Evolutionary conservation across 2,113 vertebrate species (phyloP), one percentile per base, ranked within the genome.

Genomic region (Puffinus mauretanicus): DNA sequence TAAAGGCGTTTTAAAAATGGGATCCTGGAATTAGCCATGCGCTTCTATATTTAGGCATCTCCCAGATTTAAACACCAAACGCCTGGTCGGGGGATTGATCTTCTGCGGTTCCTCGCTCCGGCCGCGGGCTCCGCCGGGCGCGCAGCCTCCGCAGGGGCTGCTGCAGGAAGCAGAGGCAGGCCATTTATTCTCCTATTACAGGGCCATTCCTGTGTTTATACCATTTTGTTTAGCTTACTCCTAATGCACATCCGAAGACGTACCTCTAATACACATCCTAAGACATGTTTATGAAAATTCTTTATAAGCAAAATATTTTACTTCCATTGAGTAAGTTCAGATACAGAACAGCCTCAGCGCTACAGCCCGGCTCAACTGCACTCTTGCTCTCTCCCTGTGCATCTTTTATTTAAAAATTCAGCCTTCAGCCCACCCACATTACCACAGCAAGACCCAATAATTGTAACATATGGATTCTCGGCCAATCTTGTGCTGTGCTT

Each of bases 231-330:
- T 98, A 98, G 97, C 96, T 98, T 98, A 91, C 30, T 61, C 97
- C 96, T 98, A 98, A 98, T 96, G 98, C 97, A 97, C 97, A 97
- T 96, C 98, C 98, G 62, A 85, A 91, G 93, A 87, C 69, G 30
- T 96, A 97, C 91, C 97, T 96, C 97, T 94, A 90, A 94, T 75
- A 96, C 97, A 98, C 98, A 97, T 85, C 96, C 96, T 90, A 89
- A 79, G 96, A 98, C 97, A 97, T 98, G 98, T 98, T 98, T 98
- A 98, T 98, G 98, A 98, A 98, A 98, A 97, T 98, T 97, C 98
- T 96, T 97, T 97, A 97, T 98, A 98, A 98, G 98, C 98, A 98
- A 98, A 98, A 97, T 93, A 98, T 97, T 98, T 98, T 97, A 97
- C 97, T 98, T 88, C 94, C 97, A 94, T 62, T 51, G 97, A 96